Evolutionary conservation across 2,797 vertebrate genomes (phyloP), one percentile per base, ranked within the genome.

Genomic region (Remorina albescens): DNA sequence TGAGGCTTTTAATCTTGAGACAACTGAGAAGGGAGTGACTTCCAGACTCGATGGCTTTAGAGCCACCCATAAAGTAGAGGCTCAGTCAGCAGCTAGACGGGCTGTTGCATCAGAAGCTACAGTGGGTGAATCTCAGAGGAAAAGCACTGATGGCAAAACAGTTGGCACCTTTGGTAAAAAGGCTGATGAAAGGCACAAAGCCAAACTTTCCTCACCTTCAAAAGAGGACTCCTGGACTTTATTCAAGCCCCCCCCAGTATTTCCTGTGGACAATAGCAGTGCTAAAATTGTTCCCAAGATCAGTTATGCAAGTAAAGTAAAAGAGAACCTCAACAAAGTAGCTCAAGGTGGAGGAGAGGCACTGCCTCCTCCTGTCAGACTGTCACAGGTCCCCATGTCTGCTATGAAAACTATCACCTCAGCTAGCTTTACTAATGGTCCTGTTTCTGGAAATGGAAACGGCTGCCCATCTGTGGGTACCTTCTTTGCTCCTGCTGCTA

Each of bases 291-390:
- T 99, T 95, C 98, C 98, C 92, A 99, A 99, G 96, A 99, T 99
- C 93, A 99, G 98, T 98, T 99, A 99, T 96, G 98, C 98, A 96
- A 99, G 98, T 92, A 99, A 99, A 97, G 98, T 99, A 91, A 99
- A 99, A 95, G 98, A 99, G 92, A 99, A 99, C 96, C 98, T 99
- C 95, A 98, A 99, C 93, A 99, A 98, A 96, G 94, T 96, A 86
- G 94, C 95, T 90, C 96, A 96, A 86, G 94, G 95, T 80, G 88
- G 94, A 5, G 94, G 93, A 67, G 97, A 98, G 89, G 74, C 91
- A 67, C 82, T 92, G 88, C 81, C 88, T 85, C 92, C 91, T 63
- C 91, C 93, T 57, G 91, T 92, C 60, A 96, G 96, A 67, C 95
- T 95, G 0, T 95, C 97, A 23, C 98, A 99, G 72, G 98, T 99